Percentiles rank a stretch among this genome's conserved stretches.
These are phyloP conservation scores for Phocoena sinus DNA, from an alignment of 2,113 vertebrate genomes.

Conservation along the genomic window DNA sequence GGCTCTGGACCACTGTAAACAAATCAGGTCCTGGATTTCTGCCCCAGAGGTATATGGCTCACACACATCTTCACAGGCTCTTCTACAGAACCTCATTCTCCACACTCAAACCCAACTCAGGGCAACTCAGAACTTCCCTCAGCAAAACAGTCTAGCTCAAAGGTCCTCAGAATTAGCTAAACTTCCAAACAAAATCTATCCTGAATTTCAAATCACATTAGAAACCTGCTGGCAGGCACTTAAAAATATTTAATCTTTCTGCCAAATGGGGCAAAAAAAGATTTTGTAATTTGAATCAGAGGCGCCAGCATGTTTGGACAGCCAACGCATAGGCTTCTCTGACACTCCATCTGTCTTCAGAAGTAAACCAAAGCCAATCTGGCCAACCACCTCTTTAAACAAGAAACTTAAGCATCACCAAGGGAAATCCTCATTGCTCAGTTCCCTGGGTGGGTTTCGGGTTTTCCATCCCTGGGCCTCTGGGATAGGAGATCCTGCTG, in stretches of 20 bases:
- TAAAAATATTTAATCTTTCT: slow-evolving; percentile 41
- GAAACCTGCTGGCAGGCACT: slow-evolving; percentile 30
- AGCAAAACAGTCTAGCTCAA: background rate
- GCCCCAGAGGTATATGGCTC: background rate
- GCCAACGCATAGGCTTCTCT: slow-evolving; percentile 19
- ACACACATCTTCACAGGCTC: background rate
- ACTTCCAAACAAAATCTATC: slow-evolving; percentile 43
- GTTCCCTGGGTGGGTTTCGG: slow-evolving; percentile 1
- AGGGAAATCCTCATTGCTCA: slow-evolving; percentile 29
- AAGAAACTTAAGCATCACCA: slow-evolving; percentile 32
- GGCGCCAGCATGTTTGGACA: background rate
- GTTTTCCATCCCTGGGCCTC: slow-evolving; percentile 13
- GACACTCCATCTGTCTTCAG: slow-evolving; percentile 50
- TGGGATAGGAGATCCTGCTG: background rate
- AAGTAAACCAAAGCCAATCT: slow-evolving; percentile 46
- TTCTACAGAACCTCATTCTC: background rate
- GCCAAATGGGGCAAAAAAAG: slow-evolving; percentile 34
- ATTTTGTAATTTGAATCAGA: slow-evolving; percentile 47
- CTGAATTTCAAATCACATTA: slow-evolving; percentile 50
- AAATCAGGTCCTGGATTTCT: background rate
- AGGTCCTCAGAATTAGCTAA: background rate
- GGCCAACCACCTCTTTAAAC: slow-evolving; percentile 28
- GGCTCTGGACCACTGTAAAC: background rate
- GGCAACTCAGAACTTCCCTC: background rate
- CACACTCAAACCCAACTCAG: background rate